Conservation (phyloP, 2,888 invertebrate species). For the Adelphocoris suturalis region DNA sequence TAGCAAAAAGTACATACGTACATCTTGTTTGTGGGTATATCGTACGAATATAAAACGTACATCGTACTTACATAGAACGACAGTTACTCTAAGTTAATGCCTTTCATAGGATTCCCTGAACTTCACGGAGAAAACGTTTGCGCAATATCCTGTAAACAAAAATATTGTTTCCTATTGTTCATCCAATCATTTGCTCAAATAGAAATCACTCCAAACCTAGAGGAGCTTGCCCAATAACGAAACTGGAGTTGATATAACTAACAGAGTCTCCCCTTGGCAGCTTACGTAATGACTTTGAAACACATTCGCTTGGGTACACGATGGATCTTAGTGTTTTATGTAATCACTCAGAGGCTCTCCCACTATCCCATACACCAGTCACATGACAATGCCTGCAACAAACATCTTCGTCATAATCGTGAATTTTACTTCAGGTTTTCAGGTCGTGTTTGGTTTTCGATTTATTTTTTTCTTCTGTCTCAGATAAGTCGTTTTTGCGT, state of each 20-base stretch:
- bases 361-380: neutral
- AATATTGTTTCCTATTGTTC: too few species aligned
- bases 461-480: neutral
- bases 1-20: too few species aligned
- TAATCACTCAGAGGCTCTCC: neutral
- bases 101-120: too few species aligned
- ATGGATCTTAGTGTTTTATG: slow-evolving; percentile 39
- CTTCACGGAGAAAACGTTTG: too few species aligned
- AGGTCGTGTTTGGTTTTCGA: neutral
- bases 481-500: neutral
- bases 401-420: neutral
- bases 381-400: slow-evolving; percentile 13
- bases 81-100: too few species aligned
- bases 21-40: too few species aligned
- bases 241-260: slow-evolving; percentile 5
- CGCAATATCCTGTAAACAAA: too few species aligned
- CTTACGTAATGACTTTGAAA: slow-evolving; percentile 39
- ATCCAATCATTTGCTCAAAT: neutral
- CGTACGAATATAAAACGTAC: too few species aligned
- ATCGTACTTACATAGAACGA: too few species aligned
- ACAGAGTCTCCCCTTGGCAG: neutral
- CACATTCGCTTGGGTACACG: slow-evolving; percentile 31
- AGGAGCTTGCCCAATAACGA: neutral
- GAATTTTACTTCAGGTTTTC: neutral
- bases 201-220: neutral